Evolutionary conservation across 2,797 vertebrate genomes (phyloP).

Genomic region (Micromesistius poutassou): DNA sequence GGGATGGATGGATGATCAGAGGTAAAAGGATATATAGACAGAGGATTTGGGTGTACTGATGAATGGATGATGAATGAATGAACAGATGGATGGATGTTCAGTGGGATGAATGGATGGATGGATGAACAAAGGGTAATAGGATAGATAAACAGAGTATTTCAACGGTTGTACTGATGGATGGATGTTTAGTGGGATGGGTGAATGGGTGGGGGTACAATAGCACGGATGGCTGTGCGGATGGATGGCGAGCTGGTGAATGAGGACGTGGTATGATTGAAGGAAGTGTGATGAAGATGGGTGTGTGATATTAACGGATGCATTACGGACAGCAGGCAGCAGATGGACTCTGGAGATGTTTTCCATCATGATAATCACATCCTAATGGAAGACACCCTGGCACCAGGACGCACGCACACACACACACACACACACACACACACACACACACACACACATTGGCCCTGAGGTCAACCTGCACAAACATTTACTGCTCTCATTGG

Average conservation of each 20-base stretch:
- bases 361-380: slow-evolving; percentile 50
- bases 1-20: slow-evolving; percentile 1
- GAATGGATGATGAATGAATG: too few species aligned
- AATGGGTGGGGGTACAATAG: too few species aligned
- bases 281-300: not conserved
- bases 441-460: not conserved
- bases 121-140: not conserved
- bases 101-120: not conserved
- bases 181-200: not conserved
- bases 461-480: not conserved
- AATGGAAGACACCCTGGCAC: slow-evolving; percentile 46
- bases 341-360: slow-evolving; percentile 39
- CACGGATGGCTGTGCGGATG: not conserved
- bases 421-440: not conserved
- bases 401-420: not conserved
- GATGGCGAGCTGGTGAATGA: not conserved
- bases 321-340: slow-evolving; percentile 40
- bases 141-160: too few species aligned
- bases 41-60: not conserved
- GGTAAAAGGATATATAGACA: not conserved
- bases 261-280: not conserved
- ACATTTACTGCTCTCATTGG: not conserved
- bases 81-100: too few species aligned
- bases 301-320: slow-evolving; percentile 34
- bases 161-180: too few species aligned